Evolutionary conservation across 2,888 invertebrate species (phyloP), one percentile per base, ranked within the genome.

Genomic region (Tuta absoluta): DNA sequence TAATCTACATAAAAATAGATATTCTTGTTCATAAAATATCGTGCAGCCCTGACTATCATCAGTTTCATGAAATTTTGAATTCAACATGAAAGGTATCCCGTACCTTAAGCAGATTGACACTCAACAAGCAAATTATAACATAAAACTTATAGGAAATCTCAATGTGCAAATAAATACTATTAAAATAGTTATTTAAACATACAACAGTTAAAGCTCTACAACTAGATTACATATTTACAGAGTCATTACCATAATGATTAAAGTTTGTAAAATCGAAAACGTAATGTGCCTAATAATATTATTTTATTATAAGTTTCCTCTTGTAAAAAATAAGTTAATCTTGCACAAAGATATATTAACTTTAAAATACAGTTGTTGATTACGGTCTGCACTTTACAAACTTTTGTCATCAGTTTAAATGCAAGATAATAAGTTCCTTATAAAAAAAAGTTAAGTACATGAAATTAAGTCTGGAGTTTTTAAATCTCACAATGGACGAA

Each of bases 211-310:
- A 87, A 90, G 89, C 88, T 90, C 80, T 87, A 89, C 67, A 81
- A 75, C 79, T 89, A 89, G 85, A 85, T 87, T 88, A 89, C 87
- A 90, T 89, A 90, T 89, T 75, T 90, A 91, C 89, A 89, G 76
- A 82, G 69, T 76, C 70, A 77, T 63, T 70, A 71, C 72, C 74
- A 75, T 71, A 75, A 78, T 77, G 74, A 75, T 62, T 64, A 66
- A 64, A 33, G 37, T 48, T 58, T 37, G 59, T 59, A 59, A 48
- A 48, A 19, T 19, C 1, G 48, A 19, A n/a, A 48, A 10, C 5
- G 5, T 14, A 41, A 41, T 41, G 41, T 41, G 41, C 8, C n/a
- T 3, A n/a, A n/a, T 8, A 8, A 33, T 33, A 8, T 8, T 33
- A 33, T 10, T 10, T 33, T 8, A n/a, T 10, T 33, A 8, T 4